Base-by-base conservation (phyloP, 1,140 invertebrate species). In the Lordiphosa clarofinis region DNA sequence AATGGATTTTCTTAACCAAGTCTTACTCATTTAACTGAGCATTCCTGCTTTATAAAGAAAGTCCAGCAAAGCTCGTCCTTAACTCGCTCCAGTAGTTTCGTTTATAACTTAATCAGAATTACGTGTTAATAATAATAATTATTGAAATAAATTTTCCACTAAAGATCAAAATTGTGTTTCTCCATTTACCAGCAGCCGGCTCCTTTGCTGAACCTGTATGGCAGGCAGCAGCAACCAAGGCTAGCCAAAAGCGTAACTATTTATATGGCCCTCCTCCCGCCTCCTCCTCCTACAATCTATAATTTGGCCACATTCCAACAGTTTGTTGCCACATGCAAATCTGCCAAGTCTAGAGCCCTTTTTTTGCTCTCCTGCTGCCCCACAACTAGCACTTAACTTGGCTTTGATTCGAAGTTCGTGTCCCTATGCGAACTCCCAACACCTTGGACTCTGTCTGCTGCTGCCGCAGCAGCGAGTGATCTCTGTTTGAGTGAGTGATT, bases 381-480 rank as follows among this genome's bases (percentile, higher is more conserved):
- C 73, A 67, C 65, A 82, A 76, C 67, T 66, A 56, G 76, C 76
- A 82, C 78, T 82, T 82, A 82, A 67, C 57, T 82, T 65, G 79
- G 73, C 78, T 82, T 84, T 82, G 78, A 82, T 82, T 82, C 73
- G 78, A 82, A 82, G 78, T 82, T 82, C 78, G 78, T 82, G 78
- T 82, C 78, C 76, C 78, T 84, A 76, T 82, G 78, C 76, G 76
- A 78, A 78, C 64, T 56, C 61, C 68, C 55, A 82, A 82, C 78
- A 82, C 76, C 76, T 82, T 84, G 75, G 60, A 56, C 44, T 48
- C 40, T 24, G n/a, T 56, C 44, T 24, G 11, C 44, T 42, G 40
- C 39, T 5, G n/a, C n/a, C n/a, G n/a, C n/a, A n/a, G 37, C 10
- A 8, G 12, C 42, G 10, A 37, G 47, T 36, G 28, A 49, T 42